Percentiles rank a stretch among this genome's conserved stretches.
phyloP scores from a whole-genome alignment of 2,113 vertebrate species.

The Scatophagus argus region DNA sequence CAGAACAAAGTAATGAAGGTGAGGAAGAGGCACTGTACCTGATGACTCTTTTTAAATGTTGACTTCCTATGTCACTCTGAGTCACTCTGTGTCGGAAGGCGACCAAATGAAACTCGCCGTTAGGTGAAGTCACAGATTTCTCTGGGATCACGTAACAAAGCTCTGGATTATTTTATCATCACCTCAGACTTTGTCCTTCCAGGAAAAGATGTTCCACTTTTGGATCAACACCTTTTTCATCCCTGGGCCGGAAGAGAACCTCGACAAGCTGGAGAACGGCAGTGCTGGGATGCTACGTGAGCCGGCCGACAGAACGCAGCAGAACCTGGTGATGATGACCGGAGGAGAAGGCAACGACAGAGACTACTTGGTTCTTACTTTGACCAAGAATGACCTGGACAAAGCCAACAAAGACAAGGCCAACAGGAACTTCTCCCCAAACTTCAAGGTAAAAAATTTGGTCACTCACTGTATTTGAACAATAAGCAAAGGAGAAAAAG shows the following conservation, averaged over 20 bases:
- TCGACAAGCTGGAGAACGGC: constrained; percentile 94
- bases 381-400: constrained; percentile 98
- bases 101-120: no score
- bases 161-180: no score
- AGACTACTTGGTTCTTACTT: constrained; percentile 93
- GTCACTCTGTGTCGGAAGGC: no score
- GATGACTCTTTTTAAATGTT: no score
- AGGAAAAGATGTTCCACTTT: constrained; percentile 99
- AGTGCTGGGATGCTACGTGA: constrained; percentile 74
- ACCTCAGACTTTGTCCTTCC: neutral
- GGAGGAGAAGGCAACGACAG: constrained; percentile 90
- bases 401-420: constrained; percentile 99
- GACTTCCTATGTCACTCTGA: no score
- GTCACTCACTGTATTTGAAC: constrained; percentile 24
- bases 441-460: constrained; percentile 91
- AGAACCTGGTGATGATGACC: constrained; percentile 13
- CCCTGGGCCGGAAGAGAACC: constrained; percentile 93
- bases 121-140: no score
- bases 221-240: constrained; percentile 99
- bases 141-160: no score
- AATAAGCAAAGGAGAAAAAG: no score
- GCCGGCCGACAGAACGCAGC: constrained; percentile 12
- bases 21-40: no score
- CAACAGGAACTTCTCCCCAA: constrained; percentile 98
- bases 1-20: constrained; percentile 99